Conservation (phyloP, 1,140 invertebrate genomes). For the Zeugodacus cucurbitae region DNA sequence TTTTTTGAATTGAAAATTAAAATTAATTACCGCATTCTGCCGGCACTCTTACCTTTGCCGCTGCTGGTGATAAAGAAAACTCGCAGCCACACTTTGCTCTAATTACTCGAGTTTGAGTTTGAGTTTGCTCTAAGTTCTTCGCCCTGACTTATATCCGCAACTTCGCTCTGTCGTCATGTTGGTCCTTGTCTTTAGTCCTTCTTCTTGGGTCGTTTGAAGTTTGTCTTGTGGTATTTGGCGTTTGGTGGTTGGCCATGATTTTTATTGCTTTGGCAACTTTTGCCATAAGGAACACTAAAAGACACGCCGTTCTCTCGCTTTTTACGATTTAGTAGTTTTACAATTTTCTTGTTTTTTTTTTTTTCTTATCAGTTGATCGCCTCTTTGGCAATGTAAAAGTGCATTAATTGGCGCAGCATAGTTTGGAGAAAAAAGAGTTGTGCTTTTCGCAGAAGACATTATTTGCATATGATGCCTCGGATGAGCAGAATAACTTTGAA, state of each 20-base stretch:
- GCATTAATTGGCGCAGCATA: not conserved
- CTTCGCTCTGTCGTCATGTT: not conserved
- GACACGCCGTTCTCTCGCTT: conserved; percentile 1
- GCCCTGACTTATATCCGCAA: not conserved
- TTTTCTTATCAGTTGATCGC: not conserved
- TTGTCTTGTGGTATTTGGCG: conserved; percentile 31
- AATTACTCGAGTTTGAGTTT: conserved; percentile 34
- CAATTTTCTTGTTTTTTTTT: not conserved
- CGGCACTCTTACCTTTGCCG: not conserved
- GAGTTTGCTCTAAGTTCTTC: conserved; percentile 21
- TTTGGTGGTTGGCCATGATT: conserved; percentile 30
- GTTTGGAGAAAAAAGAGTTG: not conserved
- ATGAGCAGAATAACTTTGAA: not conserved
- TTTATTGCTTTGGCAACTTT: conserved; percentile 34
- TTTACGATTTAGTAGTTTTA: conserved; percentile 34
- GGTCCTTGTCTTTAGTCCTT: not conserved
- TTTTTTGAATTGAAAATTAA: conserved; percentile 7
- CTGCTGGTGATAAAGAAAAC: conserved; percentile 24
- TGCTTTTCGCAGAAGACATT: not conserved
- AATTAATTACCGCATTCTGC: conserved; percentile 28
- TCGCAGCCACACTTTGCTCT: conserved; percentile 30
- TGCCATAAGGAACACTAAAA: conserved; percentile 33
- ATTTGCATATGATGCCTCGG: not conserved
- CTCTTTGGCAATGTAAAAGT: conserved; percentile 28
- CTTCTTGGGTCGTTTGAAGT: conserved; percentile 4